phyloP scores from a whole-genome alignment of 2,113 vertebrate genomes.

The Elephantulus edwardii region DNA sequence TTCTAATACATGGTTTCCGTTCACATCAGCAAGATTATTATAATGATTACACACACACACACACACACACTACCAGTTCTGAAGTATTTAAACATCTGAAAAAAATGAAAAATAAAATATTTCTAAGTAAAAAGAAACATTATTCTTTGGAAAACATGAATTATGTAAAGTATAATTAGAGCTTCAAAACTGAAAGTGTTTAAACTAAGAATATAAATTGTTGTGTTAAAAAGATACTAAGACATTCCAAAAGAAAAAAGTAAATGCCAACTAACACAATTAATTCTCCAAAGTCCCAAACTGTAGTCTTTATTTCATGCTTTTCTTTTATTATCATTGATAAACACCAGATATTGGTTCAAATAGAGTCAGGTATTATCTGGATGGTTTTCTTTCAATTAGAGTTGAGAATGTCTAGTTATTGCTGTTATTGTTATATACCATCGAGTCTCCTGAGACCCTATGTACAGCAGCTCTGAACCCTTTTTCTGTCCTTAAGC shows the following conservation, averaged over 20 bases:
- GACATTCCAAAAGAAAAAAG: slow-evolving; percentile 1
- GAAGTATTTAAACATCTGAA: slow-evolving; percentile 76
- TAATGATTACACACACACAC: slow-evolving; percentile 62
- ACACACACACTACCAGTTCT: slow-evolving; percentile 59
- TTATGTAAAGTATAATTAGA: slow-evolving; percentile 77
- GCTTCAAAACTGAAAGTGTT: slow-evolving; percentile 65
- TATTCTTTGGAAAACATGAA: slow-evolving; percentile 70
- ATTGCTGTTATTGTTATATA: too few relatives aligned
- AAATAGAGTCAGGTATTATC: not conserved
- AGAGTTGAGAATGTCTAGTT: too few relatives aligned
- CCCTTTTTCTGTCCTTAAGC: too few relatives aligned
- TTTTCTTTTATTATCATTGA: not conserved
- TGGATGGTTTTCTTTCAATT: not conserved
- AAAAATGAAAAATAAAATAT: slow-evolving; percentile 57
- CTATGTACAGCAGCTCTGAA: too few relatives aligned
- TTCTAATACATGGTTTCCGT: slow-evolving; percentile 67
- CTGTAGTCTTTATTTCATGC: not conserved
- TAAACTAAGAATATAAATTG: slow-evolving; percentile 74
- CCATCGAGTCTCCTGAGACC: too few relatives aligned
- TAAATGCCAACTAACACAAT: slow-evolving; percentile 60
- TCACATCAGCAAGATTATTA: slow-evolving; percentile 64
- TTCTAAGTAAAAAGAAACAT: slow-evolving; percentile 61
- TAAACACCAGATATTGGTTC: not conserved
- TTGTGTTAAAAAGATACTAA: slow-evolving; percentile 64
- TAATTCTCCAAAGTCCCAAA: slow-evolving; percentile 39